phyloP scores from a whole-genome alignment of 2,797 vertebrate species.

The Poeciliopsis presidionis region DNA sequence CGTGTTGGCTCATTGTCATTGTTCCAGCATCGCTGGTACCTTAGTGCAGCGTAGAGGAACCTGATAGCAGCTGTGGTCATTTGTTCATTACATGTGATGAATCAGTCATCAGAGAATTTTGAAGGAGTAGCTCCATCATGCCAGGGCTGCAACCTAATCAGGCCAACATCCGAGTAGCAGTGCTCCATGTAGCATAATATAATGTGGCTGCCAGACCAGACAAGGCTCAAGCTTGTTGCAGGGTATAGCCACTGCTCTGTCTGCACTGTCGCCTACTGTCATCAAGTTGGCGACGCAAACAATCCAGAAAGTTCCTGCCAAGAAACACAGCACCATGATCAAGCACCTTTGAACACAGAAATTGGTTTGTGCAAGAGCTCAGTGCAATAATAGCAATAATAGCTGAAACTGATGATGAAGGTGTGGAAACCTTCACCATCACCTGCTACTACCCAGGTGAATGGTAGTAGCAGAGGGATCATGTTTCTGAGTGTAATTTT shows the following conservation, averaged over 20 bases:
- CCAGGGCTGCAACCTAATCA: background rate
- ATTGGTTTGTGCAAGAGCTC: background rate
- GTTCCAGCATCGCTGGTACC: background rate
- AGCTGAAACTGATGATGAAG: background rate
- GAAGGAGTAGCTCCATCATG: background rate
- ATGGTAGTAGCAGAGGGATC: background rate
- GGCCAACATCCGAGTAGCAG: background rate
- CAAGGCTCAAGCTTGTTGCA: background rate
- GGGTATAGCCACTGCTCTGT: background rate
- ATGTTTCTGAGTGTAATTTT: background rate
- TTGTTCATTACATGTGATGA: background rate
- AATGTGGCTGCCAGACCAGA: background rate
- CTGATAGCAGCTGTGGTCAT: background rate
- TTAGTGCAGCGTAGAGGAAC: background rate
- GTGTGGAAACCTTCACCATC: background rate
- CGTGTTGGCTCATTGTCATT: background rate
- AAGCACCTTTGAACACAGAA: background rate
- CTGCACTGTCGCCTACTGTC: background rate
- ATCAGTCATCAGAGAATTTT: background rate
- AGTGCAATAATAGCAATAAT: background rate
- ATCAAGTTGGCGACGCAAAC: background rate
- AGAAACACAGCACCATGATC: background rate
- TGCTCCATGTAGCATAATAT: background rate
- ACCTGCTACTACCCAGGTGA: no score
- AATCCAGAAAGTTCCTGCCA: background rate